Evolutionary conservation across 2,797 vertebrate genomes (phyloP).

Genomic region (Falco concolor): DNA sequence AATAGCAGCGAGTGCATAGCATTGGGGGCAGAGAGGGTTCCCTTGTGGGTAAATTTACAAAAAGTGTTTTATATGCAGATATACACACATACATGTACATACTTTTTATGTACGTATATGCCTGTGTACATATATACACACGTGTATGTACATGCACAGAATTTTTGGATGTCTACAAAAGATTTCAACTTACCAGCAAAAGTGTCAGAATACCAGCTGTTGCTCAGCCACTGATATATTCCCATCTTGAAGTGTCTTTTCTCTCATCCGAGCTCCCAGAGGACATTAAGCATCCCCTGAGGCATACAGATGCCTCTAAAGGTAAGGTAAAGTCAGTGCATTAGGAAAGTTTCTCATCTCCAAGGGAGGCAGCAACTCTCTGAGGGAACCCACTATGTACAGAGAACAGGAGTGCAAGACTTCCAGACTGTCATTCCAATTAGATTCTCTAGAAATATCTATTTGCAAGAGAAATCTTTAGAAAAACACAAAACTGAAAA

Average conservation of each 20-base stretch:
- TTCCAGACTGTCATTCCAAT: background rate
- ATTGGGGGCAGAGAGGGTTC: background rate
- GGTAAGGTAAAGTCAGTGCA: background rate
- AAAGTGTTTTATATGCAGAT: background rate
- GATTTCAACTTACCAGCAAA: background rate
- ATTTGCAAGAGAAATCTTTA: background rate
- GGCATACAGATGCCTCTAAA: background rate
- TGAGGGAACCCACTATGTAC: background rate
- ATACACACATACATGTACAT: background rate
- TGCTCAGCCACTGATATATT: background rate
- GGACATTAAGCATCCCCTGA: background rate
- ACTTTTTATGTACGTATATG: background rate
- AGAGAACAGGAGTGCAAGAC: background rate
- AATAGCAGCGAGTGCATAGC: background rate
- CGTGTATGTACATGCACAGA: fast-evolving
- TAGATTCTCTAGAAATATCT: background rate
- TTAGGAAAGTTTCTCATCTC: background rate
- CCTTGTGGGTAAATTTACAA: background rate
- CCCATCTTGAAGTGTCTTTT: background rate
- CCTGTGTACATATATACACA: too few species aligned
- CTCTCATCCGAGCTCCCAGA: background rate
- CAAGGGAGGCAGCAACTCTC: background rate
- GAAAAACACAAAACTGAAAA: background rate
- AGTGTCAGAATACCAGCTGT: background rate
- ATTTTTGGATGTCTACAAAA: background rate